These are phyloP conservation scores for Dreissena polymorpha DNA, from an alignment of 1,140 invertebrate species.

Conservation along the genomic window DNA sequence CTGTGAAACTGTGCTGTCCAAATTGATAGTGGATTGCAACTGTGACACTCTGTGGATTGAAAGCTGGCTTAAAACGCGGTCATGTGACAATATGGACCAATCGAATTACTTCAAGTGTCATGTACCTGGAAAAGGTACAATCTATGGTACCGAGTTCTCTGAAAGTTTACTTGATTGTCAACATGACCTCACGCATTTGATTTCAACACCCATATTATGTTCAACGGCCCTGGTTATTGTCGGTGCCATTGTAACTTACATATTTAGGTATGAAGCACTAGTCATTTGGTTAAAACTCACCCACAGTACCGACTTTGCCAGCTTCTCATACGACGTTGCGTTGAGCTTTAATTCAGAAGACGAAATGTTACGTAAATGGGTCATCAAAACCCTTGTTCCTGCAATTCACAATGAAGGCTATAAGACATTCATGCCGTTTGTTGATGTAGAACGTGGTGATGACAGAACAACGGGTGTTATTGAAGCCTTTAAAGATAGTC, in stretches of 20 bases:
- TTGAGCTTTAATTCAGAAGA: not conserved
- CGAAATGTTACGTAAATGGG: not conserved
- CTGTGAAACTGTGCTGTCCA: not conserved
- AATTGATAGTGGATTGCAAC: not conserved
- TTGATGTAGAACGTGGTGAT: not conserved
- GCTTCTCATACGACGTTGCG: not conserved
- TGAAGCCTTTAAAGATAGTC: not conserved
- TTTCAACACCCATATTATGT: not conserved
- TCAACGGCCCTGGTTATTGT: not conserved
- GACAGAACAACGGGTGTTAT: not conserved
- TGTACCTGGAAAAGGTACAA: not conserved
- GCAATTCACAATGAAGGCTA: not conserved
- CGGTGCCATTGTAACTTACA: not conserved
- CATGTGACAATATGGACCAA: not conserved
- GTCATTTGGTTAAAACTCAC: not conserved
- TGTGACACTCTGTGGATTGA: conserved; percentile 9
- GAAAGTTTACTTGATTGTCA: conserved; percentile 6
- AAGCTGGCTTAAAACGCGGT: not conserved
- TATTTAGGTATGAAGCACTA: not conserved
- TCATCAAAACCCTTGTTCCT: not conserved
- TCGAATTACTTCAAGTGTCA: not conserved
- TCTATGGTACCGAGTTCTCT: conserved; percentile 3
- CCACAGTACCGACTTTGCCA: not conserved
- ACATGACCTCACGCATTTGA: not conserved
- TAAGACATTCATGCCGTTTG: not conserved